Evolutionary conservation across 2,888 invertebrate species (phyloP).

Genomic region (Trichogramma dendrolimi): DNA sequence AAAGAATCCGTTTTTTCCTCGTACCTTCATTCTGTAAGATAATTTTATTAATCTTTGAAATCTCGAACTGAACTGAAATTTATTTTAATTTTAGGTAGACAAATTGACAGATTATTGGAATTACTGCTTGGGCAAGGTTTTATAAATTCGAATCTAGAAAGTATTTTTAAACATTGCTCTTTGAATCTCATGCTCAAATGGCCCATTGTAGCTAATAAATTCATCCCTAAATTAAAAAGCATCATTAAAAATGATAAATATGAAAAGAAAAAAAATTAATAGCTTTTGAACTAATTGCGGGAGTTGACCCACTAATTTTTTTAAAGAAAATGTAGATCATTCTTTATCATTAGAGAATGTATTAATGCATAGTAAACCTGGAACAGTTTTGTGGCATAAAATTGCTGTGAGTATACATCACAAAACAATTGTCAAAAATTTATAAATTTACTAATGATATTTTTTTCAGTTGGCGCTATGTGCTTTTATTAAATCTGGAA

Average conservation of each 20-base stretch:
- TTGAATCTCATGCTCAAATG: conserved; percentile 49
- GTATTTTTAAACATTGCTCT: conserved; percentile 47
- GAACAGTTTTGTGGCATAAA: conserved; percentile 47
- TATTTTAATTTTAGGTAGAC: conserved; percentile 41
- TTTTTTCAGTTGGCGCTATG: conserved; percentile 42
- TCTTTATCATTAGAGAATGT: conserved; percentile 41
- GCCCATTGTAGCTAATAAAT: conserved; percentile 49
- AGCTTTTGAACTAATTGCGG: conserved; percentile 45
- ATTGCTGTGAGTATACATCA: conserved; percentile 39
- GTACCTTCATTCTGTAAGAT: conserved; percentile 46
- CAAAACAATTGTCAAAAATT: neutral
- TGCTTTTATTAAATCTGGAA: conserved; percentile 44
- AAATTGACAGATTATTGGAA: conserved; percentile 48
- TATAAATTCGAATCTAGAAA: conserved; percentile 46
- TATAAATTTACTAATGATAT: neutral
- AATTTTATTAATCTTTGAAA: conserved; percentile 1
- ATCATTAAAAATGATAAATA: conserved; percentile 41
- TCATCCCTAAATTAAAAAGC: conserved; percentile 43
- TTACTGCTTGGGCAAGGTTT: conserved; percentile 47
- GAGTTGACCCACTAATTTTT: conserved; percentile 45
- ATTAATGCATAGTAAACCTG: conserved; percentile 39
- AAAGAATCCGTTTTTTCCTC: conserved; percentile 48
- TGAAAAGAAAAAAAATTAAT: conserved; percentile 39
- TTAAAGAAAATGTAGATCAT: conserved; percentile 39
- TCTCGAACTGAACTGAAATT: neutral